Percentiles rank a stretch among this genome's conserved stretches.
These are phyloP conservation scores for Leptestheria dahalacensis DNA, from an alignment of 1,140 invertebrate species.

Conservation along the genomic window DNA sequence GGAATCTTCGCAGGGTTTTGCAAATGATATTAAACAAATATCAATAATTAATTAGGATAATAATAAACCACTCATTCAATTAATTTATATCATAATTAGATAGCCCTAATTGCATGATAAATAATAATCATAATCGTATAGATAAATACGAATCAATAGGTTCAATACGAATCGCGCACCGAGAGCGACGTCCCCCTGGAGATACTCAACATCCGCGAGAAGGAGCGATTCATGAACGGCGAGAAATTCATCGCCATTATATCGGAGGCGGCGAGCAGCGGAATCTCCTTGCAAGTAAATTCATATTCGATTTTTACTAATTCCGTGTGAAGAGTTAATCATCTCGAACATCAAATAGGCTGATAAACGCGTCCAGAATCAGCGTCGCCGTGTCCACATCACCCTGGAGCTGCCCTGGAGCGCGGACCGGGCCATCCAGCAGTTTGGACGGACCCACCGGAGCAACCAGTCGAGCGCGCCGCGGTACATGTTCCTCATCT, in stretches of 20 bases:
- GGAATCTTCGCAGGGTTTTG: too few species aligned
- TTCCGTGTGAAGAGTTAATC: background rate
- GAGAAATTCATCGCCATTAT: constrained; percentile 98
- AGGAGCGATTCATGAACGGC: constrained; percentile 88
- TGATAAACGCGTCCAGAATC: constrained; percentile 82
- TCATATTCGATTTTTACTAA: background rate
- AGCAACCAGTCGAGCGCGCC: constrained; percentile 71
- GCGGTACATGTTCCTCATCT: constrained; percentile 97
- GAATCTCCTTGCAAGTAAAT: constrained; percentile 53
- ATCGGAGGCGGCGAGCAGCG: constrained; percentile 95
- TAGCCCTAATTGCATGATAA: too few species aligned
- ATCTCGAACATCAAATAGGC: constrained; percentile 49
- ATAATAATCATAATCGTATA: background rate
- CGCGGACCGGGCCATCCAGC: constrained; percentile 97
- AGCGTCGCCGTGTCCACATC: constrained; percentile 87
- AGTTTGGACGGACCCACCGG: constrained; percentile 81
- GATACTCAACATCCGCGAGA: constrained; percentile 66
- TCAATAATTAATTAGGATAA: too few species aligned
- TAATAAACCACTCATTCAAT: too few species aligned
- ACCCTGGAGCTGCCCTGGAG: constrained; percentile 99
- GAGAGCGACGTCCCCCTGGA: constrained; percentile 93
- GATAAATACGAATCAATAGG: constrained; percentile 24
- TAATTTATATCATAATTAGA: too few species aligned
- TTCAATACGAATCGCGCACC: constrained; percentile 86
- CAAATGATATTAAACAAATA: too few species aligned